Conservation (phyloP, 2,888 invertebrate genomes). For the Galerucella pusilla region DNA sequence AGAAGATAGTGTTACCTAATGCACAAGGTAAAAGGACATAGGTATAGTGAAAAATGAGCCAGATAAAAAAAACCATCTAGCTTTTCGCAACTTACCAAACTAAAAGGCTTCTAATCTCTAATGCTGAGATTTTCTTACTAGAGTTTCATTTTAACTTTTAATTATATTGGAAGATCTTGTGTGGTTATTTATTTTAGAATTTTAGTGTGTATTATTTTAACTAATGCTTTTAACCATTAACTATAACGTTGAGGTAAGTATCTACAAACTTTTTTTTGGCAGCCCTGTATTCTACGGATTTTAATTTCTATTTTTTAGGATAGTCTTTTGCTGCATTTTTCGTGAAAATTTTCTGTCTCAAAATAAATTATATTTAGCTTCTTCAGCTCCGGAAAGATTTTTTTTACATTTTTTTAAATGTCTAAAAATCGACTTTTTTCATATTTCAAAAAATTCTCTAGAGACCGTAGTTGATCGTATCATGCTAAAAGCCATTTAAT, state of each 20-base stretch:
- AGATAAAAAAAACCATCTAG: constrained; percentile 6
- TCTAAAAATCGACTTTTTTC: too few relatives aligned
- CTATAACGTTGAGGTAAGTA: neutral
- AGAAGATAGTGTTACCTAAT: constrained; percentile 86
- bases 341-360: too few relatives aligned
- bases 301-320: too few relatives aligned
- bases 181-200: neutral
- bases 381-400: too few relatives aligned
- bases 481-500: too few relatives aligned
- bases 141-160: constrained; percentile 14
- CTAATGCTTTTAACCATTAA: neutral
- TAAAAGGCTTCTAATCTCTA: constrained; percentile 34
- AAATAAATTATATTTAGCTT: too few relatives aligned
- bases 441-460: too few relatives aligned
- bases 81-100: constrained; percentile 20
- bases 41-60: constrained; percentile 12
- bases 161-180: neutral
- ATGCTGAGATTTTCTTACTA: constrained; percentile 26
- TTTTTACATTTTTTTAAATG: too few relatives aligned
- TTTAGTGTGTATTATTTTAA: neutral
- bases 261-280: too few relatives aligned
- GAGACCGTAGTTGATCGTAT: too few relatives aligned
- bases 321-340: too few relatives aligned
- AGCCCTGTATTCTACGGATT: too few relatives aligned
- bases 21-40: constrained; percentile 75